phyloP scores from a whole-genome alignment of 2,888 invertebrate genomes.

The Acrobasis suavella region DNA sequence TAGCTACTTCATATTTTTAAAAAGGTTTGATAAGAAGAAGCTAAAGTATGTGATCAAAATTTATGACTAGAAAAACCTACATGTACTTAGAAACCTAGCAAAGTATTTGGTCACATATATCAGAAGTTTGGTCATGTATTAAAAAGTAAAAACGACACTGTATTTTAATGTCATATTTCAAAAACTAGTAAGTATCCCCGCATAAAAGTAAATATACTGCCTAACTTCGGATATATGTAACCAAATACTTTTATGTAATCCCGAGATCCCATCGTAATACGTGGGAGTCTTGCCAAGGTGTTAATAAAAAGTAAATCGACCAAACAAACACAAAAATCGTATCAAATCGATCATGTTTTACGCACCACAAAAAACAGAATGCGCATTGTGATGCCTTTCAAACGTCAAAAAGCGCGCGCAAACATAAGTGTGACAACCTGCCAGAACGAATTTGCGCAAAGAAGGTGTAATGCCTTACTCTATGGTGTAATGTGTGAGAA shows the following conservation, averaged over 20 bases:
- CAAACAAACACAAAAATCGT: slow-evolving; percentile 71
- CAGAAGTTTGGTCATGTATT: too few relatives aligned
- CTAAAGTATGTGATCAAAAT: too few relatives aligned
- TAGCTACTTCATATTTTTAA: too few relatives aligned
- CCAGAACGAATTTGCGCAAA: slow-evolving; percentile 58
- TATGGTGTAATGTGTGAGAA: slow-evolving; percentile 59
- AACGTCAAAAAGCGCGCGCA: slow-evolving; percentile 41
- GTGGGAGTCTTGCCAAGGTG: slow-evolving; percentile 65
- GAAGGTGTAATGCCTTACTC: slow-evolving; percentile 36
- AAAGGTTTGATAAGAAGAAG: too few relatives aligned
- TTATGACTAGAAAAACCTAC: too few relatives aligned
- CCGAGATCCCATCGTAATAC: slow-evolving; percentile 33
- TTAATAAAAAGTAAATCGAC: slow-evolving; percentile 44
- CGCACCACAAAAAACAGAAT: slow-evolving; percentile 44
- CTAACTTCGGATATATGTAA: not conserved
- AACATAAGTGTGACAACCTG: slow-evolving; percentile 49
- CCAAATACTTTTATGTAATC: not conserved
- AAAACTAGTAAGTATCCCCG: too few relatives aligned
- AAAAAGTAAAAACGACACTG: too few relatives aligned
- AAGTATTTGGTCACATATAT: too few relatives aligned
- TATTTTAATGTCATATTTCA: too few relatives aligned
- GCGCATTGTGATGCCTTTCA: slow-evolving; percentile 45
- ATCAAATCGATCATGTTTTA: slow-evolving; percentile 71
- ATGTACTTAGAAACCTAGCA: too few relatives aligned
- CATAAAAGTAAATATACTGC: not conserved